Evolutionary conservation across 1,140 invertebrate genomes (phyloP).

Genomic region (Trichonephila clavipes): DNA sequence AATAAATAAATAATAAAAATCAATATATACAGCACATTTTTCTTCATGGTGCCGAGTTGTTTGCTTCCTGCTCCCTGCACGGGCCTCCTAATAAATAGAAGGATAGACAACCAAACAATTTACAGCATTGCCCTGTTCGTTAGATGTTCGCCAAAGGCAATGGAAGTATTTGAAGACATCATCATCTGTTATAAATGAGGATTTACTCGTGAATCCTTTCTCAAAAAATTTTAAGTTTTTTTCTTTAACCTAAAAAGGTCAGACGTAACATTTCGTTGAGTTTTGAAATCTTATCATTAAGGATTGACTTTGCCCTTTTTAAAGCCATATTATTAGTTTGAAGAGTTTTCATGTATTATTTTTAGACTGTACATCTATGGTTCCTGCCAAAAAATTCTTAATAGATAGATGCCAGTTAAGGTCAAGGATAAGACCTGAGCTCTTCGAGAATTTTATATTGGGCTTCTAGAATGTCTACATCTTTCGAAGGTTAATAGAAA

Average conservation of each 20-base stretch:
- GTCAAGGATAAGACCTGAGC: too few species aligned
- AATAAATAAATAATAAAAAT: background rate
- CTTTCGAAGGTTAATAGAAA: too few species aligned
- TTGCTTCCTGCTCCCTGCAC: background rate
- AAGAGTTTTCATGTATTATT: background rate
- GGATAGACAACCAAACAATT: background rate
- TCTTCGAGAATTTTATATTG: too few species aligned
- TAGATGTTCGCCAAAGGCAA: background rate
- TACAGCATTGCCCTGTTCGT: background rate
- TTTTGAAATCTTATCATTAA: constrained; percentile 7
- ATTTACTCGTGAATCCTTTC: background rate
- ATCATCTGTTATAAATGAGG: background rate
- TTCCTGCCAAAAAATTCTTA: too few species aligned
- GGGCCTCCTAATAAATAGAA: background rate
- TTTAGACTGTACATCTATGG: background rate
- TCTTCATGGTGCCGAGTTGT: background rate
- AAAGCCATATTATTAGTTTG: background rate
- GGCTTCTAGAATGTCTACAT: too few species aligned
- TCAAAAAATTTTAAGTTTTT: background rate
- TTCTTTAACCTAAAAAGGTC: background rate
- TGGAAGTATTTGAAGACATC: background rate
- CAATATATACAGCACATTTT: background rate
- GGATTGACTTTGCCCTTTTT: background rate
- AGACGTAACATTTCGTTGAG: background rate
- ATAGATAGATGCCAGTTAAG: too few species aligned